Conservation (phyloP, 2,888 invertebrate genomes). For the Cerastoderma edule region DNA sequence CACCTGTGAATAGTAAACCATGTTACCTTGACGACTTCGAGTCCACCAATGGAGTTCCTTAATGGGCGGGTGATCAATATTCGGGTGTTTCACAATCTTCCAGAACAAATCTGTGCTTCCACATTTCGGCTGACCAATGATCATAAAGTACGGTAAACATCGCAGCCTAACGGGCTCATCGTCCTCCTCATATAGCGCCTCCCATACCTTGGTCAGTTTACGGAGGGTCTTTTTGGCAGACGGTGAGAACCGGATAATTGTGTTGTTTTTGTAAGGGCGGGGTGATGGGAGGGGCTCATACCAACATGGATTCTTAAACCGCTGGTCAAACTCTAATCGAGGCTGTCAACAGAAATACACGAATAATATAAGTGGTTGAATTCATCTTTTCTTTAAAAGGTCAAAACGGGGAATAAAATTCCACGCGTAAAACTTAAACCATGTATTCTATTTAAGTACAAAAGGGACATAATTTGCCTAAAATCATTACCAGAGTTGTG, state of each 20-base stretch:
- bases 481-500: no score
- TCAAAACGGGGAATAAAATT: no score
- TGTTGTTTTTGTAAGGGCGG: conserved; percentile 70
- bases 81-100: conserved; percentile 72
- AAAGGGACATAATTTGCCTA: no score
- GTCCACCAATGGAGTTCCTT: conserved; percentile 80
- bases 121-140: conserved; percentile 78
- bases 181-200: conserved; percentile 21
- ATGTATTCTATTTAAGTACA: no score
- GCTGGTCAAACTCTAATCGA: conserved; percentile 61
- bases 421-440: no score
- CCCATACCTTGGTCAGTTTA: conserved; percentile 37
- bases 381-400: not conserved
- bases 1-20: no score
- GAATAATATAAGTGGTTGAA: no score
- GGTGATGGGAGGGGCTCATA: conserved; percentile 62
- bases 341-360: conserved; percentile 61
- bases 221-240: conserved; percentile 42
- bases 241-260: conserved; percentile 59
- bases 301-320: conserved; percentile 79
- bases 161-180: conserved; percentile 60
- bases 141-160: conserved; percentile 94
- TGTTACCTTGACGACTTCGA: conserved; percentile 72
- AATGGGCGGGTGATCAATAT: conserved; percentile 71
- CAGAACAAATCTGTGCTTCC: conserved; percentile 76